Evolutionary conservation across 2,888 invertebrate genomes (phyloP).

Genomic region (Carpatolechia fugitivella): DNA sequence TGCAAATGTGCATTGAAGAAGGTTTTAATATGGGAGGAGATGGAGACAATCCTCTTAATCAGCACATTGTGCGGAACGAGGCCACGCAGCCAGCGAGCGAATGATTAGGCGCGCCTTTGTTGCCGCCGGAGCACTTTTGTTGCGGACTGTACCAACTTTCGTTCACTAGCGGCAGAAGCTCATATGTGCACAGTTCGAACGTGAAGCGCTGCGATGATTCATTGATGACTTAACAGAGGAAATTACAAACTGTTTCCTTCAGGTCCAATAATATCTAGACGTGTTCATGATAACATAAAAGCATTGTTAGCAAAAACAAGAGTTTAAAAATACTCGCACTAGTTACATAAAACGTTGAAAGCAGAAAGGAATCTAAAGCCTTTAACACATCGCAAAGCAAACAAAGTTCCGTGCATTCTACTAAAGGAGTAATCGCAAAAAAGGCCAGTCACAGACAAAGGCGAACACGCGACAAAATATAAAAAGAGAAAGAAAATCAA

Average conservation of each 20-base stretch:
- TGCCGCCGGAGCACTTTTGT: conserved; percentile 38
- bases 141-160: conserved; percentile 41
- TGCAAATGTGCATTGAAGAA: conserved; percentile 47
- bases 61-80: conserved; percentile 74
- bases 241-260: no score
- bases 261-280: no score
- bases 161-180: background rate
- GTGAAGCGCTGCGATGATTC: no score
- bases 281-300: no score
- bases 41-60: conserved; percentile 79
- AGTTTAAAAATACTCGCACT: no score
- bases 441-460: conserved; percentile 9
- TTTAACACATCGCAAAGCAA: background rate
- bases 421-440: conserved; percentile 7
- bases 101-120: conserved; percentile 63
- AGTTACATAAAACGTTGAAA: background rate
- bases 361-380: background rate
- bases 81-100: conserved; percentile 70
- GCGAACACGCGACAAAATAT: conserved; percentile 9
- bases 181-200: background rate
- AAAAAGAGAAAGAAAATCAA: conserved; percentile 10
- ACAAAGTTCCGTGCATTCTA: background rate
- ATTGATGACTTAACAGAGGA: no score
- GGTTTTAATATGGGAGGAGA: conserved; percentile 73
- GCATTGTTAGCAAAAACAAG: no score